Conservation (phyloP, 2,113 vertebrate genomes). For the Rattus rattus region DNA sequence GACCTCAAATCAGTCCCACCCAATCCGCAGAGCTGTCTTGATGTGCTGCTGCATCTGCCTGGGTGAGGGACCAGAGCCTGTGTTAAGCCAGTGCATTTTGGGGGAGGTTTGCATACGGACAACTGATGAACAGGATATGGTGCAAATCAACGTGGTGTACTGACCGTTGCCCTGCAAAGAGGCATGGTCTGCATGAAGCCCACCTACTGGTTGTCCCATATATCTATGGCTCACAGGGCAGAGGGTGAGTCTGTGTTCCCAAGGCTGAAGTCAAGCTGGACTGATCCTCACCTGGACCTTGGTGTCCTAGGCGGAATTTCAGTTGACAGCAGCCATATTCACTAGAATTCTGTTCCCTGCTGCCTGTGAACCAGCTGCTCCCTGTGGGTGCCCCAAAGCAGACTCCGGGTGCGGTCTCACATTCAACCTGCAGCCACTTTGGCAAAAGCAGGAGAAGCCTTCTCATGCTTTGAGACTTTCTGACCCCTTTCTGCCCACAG, state of each 20-base stretch:
- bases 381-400: not conserved
- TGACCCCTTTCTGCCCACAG: not conserved
- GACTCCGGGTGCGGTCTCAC: not conserved
- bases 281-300: not conserved
- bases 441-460: not conserved
- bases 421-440: not conserved
- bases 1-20: not conserved
- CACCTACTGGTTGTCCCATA: not conserved
- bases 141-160: not conserved
- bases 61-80: not conserved
- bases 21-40: not conserved
- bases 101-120: not conserved
- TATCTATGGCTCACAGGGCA: not conserved
- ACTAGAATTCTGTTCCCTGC: not conserved
- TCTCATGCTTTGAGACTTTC: not conserved
- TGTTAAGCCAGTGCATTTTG: not conserved
- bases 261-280: not conserved
- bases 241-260: not conserved
- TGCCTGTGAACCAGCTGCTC: too few species aligned
- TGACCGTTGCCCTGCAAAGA: not conserved
- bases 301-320: not conserved
- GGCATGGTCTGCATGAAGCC: not conserved
- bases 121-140: not conserved
- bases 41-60: not conserved
- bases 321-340: not conserved